These are phyloP conservation scores for Cephus pulcher DNA, from an alignment of 2,888 invertebrate genomes.

Conservation along the genomic window DNA sequence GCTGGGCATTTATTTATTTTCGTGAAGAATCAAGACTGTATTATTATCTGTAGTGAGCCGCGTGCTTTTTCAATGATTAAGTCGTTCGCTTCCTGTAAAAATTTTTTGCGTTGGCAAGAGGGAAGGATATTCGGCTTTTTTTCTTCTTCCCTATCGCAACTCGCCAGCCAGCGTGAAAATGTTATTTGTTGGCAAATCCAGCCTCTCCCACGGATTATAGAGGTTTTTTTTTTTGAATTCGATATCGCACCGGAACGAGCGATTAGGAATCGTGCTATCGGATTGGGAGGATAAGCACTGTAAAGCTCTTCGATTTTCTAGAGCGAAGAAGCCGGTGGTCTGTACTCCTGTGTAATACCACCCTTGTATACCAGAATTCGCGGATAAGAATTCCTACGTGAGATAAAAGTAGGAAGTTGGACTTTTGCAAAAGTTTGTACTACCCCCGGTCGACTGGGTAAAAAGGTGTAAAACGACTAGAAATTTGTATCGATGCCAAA, in stretches of 20 bases:
- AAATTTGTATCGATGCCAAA: background rate
- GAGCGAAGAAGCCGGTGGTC: background rate
- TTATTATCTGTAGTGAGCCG: background rate
- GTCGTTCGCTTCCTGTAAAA: background rate
- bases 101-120: background rate
- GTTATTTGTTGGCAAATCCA: background rate
- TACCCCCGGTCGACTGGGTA: background rate
- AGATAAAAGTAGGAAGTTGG: background rate
- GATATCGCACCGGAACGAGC: background rate
- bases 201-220: background rate
- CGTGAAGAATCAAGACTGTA: background rate
- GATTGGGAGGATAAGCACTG: background rate
- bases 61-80: background rate
- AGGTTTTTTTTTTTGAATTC: background rate
- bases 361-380: background rate
- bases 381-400: background rate
- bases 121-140: background rate
- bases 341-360: background rate
- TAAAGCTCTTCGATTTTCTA: background rate
- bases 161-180: background rate
- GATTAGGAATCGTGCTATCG: background rate
- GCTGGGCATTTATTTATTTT: background rate
- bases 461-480: background rate
- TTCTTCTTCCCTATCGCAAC: background rate
- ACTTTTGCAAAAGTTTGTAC: background rate